Evolutionary conservation across 2,113 vertebrate species (phyloP).

Genomic region (Aspidoscelis tigris): DNA sequence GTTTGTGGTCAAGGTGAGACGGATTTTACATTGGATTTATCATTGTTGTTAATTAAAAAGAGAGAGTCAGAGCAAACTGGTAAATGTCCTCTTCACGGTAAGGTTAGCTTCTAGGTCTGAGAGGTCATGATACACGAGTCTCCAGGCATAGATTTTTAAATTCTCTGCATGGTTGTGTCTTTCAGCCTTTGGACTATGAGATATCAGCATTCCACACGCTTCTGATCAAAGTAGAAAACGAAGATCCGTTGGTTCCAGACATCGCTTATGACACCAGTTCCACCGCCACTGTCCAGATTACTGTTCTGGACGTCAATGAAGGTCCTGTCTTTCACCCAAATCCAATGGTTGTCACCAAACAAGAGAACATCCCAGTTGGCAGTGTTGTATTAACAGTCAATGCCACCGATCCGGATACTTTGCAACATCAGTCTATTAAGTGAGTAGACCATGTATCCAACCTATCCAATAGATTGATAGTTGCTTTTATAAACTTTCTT

Average conservation of each 20-base stretch:
- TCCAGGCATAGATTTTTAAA: not conserved
- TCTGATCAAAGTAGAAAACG: constrained; percentile 95
- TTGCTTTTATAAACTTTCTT: too few species aligned
- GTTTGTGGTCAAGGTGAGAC: constrained; percentile 90
- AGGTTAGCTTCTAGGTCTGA: not conserved
- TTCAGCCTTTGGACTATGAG: constrained; percentile 93
- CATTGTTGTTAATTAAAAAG: too few species aligned
- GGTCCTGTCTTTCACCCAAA: constrained; percentile 93
- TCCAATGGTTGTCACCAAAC: constrained; percentile 86
- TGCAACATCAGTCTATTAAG: constrained; percentile 93
- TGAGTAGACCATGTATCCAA: constrained; percentile 60
- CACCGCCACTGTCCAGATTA: constrained; percentile 90
- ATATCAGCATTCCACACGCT: constrained; percentile 86
- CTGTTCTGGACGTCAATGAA: constrained; percentile 91
- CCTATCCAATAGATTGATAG: too few species aligned
- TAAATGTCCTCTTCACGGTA: too few species aligned
- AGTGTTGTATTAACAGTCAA: constrained; percentile 89
- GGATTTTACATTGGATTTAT: too few species aligned
- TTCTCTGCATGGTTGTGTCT: not conserved
- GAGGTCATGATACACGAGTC: not conserved
- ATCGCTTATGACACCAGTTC: constrained; percentile 91
- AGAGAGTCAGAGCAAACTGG: too few species aligned
- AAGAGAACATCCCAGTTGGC: constrained; percentile 88
- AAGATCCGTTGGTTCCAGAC: constrained; percentile 88
- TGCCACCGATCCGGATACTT: constrained; percentile 91